Base-by-base conservation (phyloP, 2,113 vertebrate genomes). In the Geococcyx californianus region DNA sequence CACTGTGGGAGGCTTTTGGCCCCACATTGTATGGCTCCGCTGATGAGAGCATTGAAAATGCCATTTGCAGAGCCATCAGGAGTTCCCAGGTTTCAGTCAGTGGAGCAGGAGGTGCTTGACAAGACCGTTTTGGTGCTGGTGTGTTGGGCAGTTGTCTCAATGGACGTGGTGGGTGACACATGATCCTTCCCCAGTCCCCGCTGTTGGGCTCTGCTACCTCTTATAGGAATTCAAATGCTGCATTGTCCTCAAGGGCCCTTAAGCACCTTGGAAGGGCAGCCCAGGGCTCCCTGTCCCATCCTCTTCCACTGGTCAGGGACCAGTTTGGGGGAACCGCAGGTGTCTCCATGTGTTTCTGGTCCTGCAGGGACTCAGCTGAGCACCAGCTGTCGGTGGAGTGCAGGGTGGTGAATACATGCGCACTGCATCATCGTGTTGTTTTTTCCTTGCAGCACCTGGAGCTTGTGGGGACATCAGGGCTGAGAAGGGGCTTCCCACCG, bases 361-460 rank as follows among this genome's bases (percentile, higher is more conserved):
- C 13, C 40, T 6, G 0, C 0, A 7, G 36, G 47, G 21, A 13
- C 52, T 24, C 38, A 4, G 55, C 44, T 0, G 3, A 28, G 68
- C 74, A 9, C 6, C 0, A 10, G 62, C 36, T 10, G 3, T 3
- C 8, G 40, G 56, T 34, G 85, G 40, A 7, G 36, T 2, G 4
- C 0, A 3, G 68, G 6, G 24, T 1, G 4, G 47, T 24, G 58
- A 34, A 19, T 1, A 23, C 4, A 15, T 3, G 8, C 1, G 0
- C 47, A 42, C 63, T 1, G 9, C 2, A 10, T 31, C 1, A 2
- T 11, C 0, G 6, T 7, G 26, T 40, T 11, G 10, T 8, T 45
- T 40, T 36, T 4, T 42, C 36, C 67, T 72, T 1, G 4, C 0
- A 0, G 13, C 40, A 14, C 51, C 0, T 0, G 62, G 51, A 56